phyloP scores from a whole-genome alignment of 30 jellyfish, hydroid and myxozoan species.

The Mastigias papua region DNA sequence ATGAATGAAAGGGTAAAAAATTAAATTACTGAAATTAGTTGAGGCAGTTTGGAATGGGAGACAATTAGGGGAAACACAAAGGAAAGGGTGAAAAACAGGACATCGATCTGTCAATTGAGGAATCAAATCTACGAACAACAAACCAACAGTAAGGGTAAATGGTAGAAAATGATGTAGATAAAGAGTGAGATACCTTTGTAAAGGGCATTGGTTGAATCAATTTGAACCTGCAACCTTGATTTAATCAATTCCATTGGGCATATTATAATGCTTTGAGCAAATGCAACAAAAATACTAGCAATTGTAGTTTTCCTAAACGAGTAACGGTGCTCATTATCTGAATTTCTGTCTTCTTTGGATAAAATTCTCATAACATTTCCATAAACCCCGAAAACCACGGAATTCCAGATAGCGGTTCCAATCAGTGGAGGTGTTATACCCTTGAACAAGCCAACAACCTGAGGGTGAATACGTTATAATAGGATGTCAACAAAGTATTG shows the following conservation, averaged over 20 bases:
- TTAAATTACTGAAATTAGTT: too few relatives aligned
- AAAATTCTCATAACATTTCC: constrained; percentile 81
- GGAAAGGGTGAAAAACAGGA: too few relatives aligned
- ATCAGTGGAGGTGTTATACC: constrained; percentile 95
- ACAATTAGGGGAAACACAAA: too few relatives aligned
- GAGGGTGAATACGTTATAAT: too few relatives aligned
- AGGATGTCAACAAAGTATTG: too few relatives aligned
- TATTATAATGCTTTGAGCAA: constrained; percentile 79
- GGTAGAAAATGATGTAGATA: not conserved
- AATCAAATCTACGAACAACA: not conserved
- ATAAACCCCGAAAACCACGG: constrained; percentile 92
- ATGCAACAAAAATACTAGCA: constrained; percentile 78
- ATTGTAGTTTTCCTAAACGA: constrained; percentile 49
- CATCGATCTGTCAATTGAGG: too few relatives aligned
- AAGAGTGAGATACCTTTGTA: constrained; percentile 68
- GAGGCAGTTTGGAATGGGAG: too few relatives aligned
- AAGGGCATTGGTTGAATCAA: constrained; percentile 39
- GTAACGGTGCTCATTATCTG: constrained; percentile 20
- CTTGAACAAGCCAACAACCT: constrained; percentile 89
- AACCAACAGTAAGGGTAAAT: too few relatives aligned
- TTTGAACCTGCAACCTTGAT: constrained; percentile 84
- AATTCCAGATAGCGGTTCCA: constrained; percentile 95
- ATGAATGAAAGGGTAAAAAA: not conserved
- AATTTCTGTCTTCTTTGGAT: constrained; percentile 41
- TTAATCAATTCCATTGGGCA: constrained; percentile 91